phyloP scores from a whole-genome alignment of 2,113 vertebrate genomes.

The Phylloscopus trochiloides region DNA sequence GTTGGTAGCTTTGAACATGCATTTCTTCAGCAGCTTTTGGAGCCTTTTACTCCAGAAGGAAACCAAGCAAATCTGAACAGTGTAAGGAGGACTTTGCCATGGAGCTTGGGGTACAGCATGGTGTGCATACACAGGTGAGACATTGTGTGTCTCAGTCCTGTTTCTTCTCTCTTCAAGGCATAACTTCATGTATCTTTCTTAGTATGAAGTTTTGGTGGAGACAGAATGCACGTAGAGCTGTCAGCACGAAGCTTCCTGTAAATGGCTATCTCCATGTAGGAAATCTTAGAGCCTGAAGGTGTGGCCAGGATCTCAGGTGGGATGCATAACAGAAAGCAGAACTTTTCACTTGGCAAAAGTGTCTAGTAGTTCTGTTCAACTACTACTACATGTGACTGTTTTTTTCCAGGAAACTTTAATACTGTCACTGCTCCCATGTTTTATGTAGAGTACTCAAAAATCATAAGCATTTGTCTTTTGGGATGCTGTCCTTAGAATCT shows the following conservation, averaged over 20 bases:
- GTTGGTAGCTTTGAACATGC: background rate
- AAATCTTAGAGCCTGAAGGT: background rate
- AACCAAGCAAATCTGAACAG: background rate
- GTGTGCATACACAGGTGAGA: accelerated
- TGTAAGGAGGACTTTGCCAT: background rate
- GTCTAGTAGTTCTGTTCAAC: background rate
- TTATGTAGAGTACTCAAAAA: background rate
- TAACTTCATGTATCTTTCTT: background rate
- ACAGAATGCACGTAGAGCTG: background rate
- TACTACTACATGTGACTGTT: background rate
- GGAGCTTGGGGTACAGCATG: accelerated
- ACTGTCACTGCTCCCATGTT: background rate
- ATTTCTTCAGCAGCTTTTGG: background rate
- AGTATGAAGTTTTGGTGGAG: background rate
- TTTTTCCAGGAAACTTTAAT: background rate
- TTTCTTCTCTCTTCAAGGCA: background rate
- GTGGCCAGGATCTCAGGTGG: background rate
- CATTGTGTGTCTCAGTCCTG: background rate
- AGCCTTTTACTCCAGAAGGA: background rate
- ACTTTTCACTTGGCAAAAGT: background rate
- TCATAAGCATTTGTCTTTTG: background rate
- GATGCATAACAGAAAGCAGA: background rate
- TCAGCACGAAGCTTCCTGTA: background rate
- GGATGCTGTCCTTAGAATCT: background rate
- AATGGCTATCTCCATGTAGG: accelerated